Conservation (phyloP, 2,113 vertebrate species). For the Cepphus grylle region DNA sequence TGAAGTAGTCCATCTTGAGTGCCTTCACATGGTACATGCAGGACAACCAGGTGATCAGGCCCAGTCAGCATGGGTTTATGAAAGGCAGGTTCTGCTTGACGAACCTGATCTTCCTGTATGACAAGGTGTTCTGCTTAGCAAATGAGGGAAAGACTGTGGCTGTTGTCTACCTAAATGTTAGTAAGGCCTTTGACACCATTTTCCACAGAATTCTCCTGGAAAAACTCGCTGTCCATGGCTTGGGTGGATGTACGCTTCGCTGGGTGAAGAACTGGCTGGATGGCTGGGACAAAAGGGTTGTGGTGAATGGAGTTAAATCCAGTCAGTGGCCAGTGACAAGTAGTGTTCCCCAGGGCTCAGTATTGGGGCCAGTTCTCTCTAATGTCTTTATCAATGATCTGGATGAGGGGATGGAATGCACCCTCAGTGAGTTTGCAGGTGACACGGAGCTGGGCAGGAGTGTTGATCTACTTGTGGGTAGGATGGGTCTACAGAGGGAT, state of each 20-base stretch:
- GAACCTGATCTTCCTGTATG: background rate
- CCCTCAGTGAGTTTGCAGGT: background rate
- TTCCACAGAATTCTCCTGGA: too few relatives aligned
- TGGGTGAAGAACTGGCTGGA: background rate
- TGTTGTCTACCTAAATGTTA: too few relatives aligned
- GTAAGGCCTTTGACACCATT: too few relatives aligned
- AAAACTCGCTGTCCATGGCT: background rate
- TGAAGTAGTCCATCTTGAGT: too few relatives aligned
- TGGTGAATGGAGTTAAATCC: background rate
- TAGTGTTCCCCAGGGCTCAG: background rate
- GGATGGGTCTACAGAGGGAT: too few relatives aligned
- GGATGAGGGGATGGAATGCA: fast-evolving
- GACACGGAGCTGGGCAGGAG: background rate
- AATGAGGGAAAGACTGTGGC: background rate
- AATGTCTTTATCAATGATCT: background rate
- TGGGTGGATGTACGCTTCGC: background rate
- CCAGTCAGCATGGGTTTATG: background rate
- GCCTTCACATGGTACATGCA: background rate
- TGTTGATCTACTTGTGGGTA: background rate
- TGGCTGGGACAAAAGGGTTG: background rate
- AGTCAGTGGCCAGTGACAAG: background rate
- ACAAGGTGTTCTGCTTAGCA: background rate
- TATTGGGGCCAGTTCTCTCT: background rate
- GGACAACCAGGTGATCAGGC: background rate
- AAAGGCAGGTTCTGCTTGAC: background rate